Base-by-base conservation (phyloP, 1,140 invertebrate species). In the Lucilia cuprina region DNA sequence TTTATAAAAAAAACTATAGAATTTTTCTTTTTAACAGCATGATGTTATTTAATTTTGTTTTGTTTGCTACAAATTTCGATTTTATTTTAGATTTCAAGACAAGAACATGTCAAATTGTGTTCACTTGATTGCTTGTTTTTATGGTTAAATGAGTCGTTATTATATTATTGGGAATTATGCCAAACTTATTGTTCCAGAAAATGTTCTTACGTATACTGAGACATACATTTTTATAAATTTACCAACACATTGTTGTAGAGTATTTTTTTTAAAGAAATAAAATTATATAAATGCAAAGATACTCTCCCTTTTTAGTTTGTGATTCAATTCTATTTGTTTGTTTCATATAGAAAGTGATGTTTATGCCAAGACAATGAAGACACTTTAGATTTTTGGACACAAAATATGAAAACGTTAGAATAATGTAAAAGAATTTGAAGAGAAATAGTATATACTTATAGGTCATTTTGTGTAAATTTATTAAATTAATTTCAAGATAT, bases 101-200 rank as follows among this genome's bases (percentile, higher is more conserved):
- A 21, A 60, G n/a, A 17, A 60, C 55, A 60, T n/a, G 65, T 25
- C 65, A 21, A 70, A 70, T 30, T 41, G 41, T 41, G 41, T 70
- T 17, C 65, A 70, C 19, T 17, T 70, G 65, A 10, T 25, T 70
- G 65, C n/a, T 70, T 70, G 65, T 10, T 70, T 70, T 70, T 70
- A 19, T 25, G 21, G 65, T 70, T 70, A 70, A 70, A 70, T 70
- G 65, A 70, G n/a, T 70, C 19, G 65, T 70, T 21, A 21, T 70
- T 21, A 21, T 70, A 55, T 55, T 70, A 70, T 21, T 70, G 65
- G 65, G 65, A 70, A 70, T 70, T 21, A 70, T 70, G 65, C 65
- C 65, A 70, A 70, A 70, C 65, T 70, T 70, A 70, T 70, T 70
- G 65, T 70, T 70, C 65, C 65, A 70, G 65, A 70, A 70, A 70